Conservation (phyloP, 2,888 invertebrate species). For the Nemotelus pantherinus region DNA sequence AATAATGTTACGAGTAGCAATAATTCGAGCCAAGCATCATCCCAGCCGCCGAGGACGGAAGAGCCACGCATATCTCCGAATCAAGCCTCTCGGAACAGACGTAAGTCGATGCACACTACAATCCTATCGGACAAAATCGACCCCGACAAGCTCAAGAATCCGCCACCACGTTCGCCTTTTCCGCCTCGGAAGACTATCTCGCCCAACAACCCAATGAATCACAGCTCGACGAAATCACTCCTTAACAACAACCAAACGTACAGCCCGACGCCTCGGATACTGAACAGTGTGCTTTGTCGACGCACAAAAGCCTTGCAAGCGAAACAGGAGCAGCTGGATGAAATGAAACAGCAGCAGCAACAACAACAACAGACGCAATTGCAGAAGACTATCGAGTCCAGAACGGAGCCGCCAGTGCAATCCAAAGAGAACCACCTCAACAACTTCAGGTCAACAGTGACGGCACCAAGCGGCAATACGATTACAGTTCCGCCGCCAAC, state of each 20-base stretch:
- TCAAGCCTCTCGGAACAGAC: constrained; percentile 49
- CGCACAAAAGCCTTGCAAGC: constrained; percentile 54
- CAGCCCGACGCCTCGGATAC: constrained; percentile 61
- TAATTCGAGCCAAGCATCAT: neutral
- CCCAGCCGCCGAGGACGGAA: neutral
- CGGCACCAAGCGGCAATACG: neutral
- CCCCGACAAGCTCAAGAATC: constrained; percentile 49
- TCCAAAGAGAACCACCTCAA: constrained; percentile 37
- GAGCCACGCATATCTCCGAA: constrained; percentile 44
- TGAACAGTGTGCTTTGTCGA: constrained; percentile 61
- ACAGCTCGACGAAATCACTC: constrained; percentile 12
- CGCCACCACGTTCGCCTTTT: constrained; percentile 49
- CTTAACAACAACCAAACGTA: constrained; percentile 42
- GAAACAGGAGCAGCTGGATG: constrained; percentile 22
- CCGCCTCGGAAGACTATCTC: constrained; percentile 44
- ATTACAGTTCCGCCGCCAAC: neutral
- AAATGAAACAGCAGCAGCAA: constrained; percentile 9
- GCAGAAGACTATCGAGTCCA: neutral
- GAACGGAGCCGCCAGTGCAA: neutral
- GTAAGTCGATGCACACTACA: constrained; percentile 55
- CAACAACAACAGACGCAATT: neutral
- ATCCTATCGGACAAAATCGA: constrained; percentile 55
- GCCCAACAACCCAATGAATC: constrained; percentile 36
- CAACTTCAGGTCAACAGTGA: constrained; percentile 16
- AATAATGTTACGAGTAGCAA: constrained; percentile 22